Evolutionary conservation across 2,797 vertebrate genomes (phyloP), one percentile per base, ranked within the genome.

Genomic region (Tragopan temminckii): DNA sequence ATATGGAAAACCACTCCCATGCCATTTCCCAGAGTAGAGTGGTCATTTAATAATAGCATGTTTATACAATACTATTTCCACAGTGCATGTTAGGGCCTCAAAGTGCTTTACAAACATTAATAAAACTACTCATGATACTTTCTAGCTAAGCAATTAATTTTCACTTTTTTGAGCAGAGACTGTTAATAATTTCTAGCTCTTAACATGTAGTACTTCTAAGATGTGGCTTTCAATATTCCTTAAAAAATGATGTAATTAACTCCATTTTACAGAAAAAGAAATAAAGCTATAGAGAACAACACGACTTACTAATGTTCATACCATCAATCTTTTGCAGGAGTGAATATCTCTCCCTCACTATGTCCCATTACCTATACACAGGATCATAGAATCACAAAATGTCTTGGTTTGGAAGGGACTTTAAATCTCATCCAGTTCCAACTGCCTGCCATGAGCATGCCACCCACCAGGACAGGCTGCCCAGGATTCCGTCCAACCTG

Each of bases 1-100:
- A 90, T 61, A 85, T 68, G 86, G 92, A 95, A 92, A 96, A 96
- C 82, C 94, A 64, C 94, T 95, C 93, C 89, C 89, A 88, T 94
- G 81, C 80, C 86, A 90, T 88, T 95, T 97, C 95, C 94, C 94
- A 96, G 93, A 95, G 96, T 18, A 80, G 52, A 89, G 81, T 0
- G 10, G 93, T 96, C 66, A 87, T 80, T 94, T 93, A 95, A 95
- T 94, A 94, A 95, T 66, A 92, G 59, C 66, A 70, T 87, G 76
- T 94, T 95, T 80, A 76, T 93, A 93, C 76, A 79, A 66, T 79
- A 85, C 85, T 80, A 58, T 92, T 96, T 95, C 81, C 90, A 95
- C 50, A 63, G 10, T 63, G 40, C 86, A 53, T 72, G 69, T 71
- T 74, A 80, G 72, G 58, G 55, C 81, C 86, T 92, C 66, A 66